Evolutionary conservation across 2,797 vertebrate genomes (phyloP).

Genomic region (Notolabrus celidotus): DNA sequence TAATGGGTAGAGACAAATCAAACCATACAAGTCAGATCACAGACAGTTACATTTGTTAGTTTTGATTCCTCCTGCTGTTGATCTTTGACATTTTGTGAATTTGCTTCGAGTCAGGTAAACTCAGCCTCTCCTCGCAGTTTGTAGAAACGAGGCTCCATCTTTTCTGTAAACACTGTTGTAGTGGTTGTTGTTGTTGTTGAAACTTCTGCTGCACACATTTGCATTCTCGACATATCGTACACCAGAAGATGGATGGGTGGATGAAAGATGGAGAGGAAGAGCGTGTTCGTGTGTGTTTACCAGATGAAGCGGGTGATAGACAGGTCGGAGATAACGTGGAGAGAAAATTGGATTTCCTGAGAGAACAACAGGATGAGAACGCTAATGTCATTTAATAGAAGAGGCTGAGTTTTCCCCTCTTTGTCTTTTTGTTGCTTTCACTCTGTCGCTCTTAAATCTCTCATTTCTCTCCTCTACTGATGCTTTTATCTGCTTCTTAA

Average conservation of each 20-base stretch:
- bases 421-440: not conserved
- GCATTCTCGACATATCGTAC: not conserved
- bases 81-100: too few species aligned
- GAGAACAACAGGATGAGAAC: conserved; percentile 70
- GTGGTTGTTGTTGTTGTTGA: not conserved
- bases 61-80: too few species aligned
- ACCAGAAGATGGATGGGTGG: conserved; percentile 18
- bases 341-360: conserved; percentile 71
- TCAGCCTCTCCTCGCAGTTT: too few species aligned
- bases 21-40: too few species aligned
- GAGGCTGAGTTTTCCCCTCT: conserved; percentile 16
- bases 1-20: too few species aligned
- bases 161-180: too few species aligned
- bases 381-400: conserved; percentile 55
- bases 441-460: not conserved
- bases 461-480: not conserved
- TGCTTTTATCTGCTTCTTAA: not conserved
- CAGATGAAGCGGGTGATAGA: conserved; percentile 50
- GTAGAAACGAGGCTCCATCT: too few species aligned
- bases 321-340: conserved; percentile 49
- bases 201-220: not conserved
- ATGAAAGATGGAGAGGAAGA: conserved; percentile 17
- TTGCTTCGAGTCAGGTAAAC: too few species aligned
- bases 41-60: too few species aligned
- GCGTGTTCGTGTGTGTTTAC: not conserved